Evolutionary conservation across 2,888 invertebrate genomes (phyloP).

Genomic region (Encarsia formosa): DNA sequence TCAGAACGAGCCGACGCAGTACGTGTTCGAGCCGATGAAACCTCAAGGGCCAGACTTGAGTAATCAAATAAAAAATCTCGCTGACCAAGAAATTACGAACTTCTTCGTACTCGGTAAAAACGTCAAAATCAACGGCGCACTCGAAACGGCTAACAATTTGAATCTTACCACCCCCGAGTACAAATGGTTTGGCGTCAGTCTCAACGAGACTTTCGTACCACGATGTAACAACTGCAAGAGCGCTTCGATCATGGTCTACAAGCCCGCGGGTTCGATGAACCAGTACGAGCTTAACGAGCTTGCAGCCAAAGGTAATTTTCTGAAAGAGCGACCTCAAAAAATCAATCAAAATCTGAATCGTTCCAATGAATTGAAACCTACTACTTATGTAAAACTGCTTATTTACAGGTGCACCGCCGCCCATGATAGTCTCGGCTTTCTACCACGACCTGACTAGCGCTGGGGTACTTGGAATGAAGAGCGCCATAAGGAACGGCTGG

Average conservation of each 20-base stretch:
- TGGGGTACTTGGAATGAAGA: conserved; percentile 42
- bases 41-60: conserved; percentile 57
- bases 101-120: conserved; percentile 79
- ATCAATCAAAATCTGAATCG: too few relatives aligned
- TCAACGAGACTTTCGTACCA: conserved; percentile 66
- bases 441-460: conserved; percentile 71
- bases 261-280: conserved; percentile 67
- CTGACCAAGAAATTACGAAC: conserved; percentile 82
- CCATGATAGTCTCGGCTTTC: conserved; percentile 59
- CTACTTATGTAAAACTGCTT: too few relatives aligned
- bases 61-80: conserved; percentile 67
- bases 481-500: conserved; percentile 59
- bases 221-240: conserved; percentile 71
- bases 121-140: conserved; percentile 64
- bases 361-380: too few relatives aligned
- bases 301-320: conserved; percentile 28
- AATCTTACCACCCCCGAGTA: conserved; percentile 79
- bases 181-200: conserved; percentile 81
- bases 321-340: too few relatives aligned
- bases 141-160: conserved; percentile 68
- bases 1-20: conserved; percentile 85
- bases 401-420: conserved; percentile 33
- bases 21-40: conserved; percentile 71
- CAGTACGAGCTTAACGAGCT: conserved; percentile 53
- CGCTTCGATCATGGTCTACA: conserved; percentile 71